phyloP scores from a whole-genome alignment of 2,797 vertebrate genomes.

The Galagoides demidoff region DNA sequence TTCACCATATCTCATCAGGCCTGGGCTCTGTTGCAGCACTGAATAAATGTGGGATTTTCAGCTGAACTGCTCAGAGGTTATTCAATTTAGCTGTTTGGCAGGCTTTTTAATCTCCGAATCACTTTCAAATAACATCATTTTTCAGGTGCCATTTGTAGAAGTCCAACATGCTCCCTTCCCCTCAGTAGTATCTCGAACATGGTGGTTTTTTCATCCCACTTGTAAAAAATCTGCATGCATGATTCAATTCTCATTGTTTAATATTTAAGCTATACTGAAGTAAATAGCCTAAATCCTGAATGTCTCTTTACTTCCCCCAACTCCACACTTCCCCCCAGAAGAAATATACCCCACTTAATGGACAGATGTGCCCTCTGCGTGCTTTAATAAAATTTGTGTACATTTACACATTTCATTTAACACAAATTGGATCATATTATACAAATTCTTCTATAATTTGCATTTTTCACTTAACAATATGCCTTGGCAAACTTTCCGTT shows the following conservation, averaged over 20 bases:
- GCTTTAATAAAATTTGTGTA: neutral
- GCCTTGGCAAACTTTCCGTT: slow-evolving; percentile 6
- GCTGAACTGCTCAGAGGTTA: neutral
- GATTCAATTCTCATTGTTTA: slow-evolving; percentile 19
- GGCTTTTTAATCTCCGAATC: slow-evolving; percentile 26
- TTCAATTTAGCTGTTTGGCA: neutral
- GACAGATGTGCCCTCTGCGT: neutral
- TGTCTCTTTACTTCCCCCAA: neutral
- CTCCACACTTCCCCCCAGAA: neutral
- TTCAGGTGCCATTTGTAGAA: neutral
- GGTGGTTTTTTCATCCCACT: neutral
- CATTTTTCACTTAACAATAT: neutral
- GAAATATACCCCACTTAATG: neutral
- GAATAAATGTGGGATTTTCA: neutral
- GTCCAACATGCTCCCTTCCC: neutral
- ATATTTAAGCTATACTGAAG: neutral
- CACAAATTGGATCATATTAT: neutral
- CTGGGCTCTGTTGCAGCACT: neutral
- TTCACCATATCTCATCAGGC: neutral
- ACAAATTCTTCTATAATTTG: neutral
- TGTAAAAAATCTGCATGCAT: neutral
- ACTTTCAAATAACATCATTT: slow-evolving; percentile 8
- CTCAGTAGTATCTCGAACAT: neutral
- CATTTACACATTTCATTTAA: neutral
- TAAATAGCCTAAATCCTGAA: neutral